Conservation (phyloP, 1,140 invertebrate species). For the Pogonognathellus flavescens region DNA sequence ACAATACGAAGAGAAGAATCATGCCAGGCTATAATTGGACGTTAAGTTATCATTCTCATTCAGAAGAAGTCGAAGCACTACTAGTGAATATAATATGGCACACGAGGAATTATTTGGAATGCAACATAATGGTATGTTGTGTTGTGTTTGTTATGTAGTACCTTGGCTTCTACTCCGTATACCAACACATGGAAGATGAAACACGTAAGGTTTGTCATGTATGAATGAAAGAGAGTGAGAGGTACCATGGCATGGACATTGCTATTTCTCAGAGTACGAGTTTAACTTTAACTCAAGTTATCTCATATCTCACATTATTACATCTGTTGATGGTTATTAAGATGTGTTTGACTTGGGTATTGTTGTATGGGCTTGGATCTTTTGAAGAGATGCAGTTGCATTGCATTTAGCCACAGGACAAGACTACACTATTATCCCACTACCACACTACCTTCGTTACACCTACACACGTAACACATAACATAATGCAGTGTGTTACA, state of each 20-base stretch:
- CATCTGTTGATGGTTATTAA: constrained; percentile 23
- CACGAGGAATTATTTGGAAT: too few species aligned
- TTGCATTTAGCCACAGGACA: constrained; percentile 7
- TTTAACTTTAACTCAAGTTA: background rate
- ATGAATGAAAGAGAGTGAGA: constrained; percentile 37
- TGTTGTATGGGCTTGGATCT: background rate
- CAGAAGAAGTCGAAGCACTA: background rate
- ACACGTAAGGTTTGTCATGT: background rate
- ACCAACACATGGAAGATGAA: background rate
- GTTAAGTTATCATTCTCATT: constrained; percentile 23
- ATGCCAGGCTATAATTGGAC: constrained; percentile 40
- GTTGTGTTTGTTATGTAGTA: too few species aligned
- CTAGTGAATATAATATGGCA: too few species aligned
- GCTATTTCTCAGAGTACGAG: background rate
- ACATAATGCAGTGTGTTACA: too few species aligned
- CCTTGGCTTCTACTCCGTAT: background rate
- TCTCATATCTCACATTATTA: constrained; percentile 45
- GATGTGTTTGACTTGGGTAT: constrained; percentile 5
- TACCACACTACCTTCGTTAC: too few species aligned
- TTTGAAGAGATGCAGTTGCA: constrained; percentile 32
- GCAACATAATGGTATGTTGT: too few species aligned
- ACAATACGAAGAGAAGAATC: constrained; percentile 1
- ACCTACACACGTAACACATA: too few species aligned
- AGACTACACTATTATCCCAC: too few species aligned
- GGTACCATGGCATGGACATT: background rate